These are phyloP conservation scores for Gymnodraco acuticeps DNA, from an alignment of 2,797 vertebrate genomes.

Conservation along the genomic window DNA sequence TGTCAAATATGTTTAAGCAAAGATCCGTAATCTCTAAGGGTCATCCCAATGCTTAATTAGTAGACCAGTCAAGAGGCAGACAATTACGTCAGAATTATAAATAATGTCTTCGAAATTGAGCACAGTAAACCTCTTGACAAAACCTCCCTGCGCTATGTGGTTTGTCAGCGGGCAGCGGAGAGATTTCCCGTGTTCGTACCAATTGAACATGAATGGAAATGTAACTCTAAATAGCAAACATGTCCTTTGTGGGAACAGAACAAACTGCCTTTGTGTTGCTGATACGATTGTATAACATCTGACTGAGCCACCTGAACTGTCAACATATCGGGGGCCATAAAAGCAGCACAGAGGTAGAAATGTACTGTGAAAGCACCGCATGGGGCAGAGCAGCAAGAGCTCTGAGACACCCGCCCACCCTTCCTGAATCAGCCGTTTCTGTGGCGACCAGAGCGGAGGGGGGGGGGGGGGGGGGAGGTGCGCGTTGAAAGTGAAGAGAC, in stretches of 20 bases:
- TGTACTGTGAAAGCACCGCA: constrained; percentile 80
- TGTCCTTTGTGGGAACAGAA: constrained; percentile 45
- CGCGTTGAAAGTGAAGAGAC: constrained; percentile 69
- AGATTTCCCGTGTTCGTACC: constrained; percentile 1
- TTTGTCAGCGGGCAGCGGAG: constrained; percentile 37
- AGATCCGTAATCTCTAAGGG: constrained; percentile 36
- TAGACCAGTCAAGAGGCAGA: constrained; percentile 11
- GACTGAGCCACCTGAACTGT: constrained; percentile 74
- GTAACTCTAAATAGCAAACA: constrained; percentile 32
- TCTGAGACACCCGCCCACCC: constrained; percentile 83
- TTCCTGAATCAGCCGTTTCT: constrained; percentile 86
- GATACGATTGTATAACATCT: constrained; percentile 67
- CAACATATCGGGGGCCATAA: constrained; percentile 69
- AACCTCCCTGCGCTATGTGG: neutral
- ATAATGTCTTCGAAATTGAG: constrained; percentile 32
- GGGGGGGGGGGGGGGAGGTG: constrained; percentile 54
- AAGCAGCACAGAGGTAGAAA: constrained; percentile 77
- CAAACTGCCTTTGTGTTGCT: constrained; percentile 58
- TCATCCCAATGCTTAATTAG: constrained; percentile 26
- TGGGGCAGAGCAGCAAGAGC: constrained; percentile 82
- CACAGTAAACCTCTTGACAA: constrained; percentile 6
- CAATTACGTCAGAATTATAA: constrained; percentile 36
- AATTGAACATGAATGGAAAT: constrained; percentile 48
- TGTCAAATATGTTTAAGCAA: constrained; percentile 36
- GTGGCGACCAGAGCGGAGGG: constrained; percentile 79